phyloP scores from a whole-genome alignment of 2,113 vertebrate genomes.

The Urocitellus parryii region DNA sequence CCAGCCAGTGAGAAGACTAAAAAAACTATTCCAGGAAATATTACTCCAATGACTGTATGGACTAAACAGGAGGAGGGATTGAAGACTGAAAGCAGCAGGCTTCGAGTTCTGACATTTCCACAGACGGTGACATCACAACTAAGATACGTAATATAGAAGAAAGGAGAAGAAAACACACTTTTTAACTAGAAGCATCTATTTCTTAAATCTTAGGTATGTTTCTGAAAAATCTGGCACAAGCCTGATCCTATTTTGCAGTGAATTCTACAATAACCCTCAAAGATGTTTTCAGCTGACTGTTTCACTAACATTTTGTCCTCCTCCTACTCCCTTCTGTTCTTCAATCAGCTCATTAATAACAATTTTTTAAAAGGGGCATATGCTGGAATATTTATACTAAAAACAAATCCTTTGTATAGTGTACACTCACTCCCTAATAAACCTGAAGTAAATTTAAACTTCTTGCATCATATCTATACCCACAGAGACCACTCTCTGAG shows the following conservation, averaged over 20 bases:
- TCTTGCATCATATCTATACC: neutral
- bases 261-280: neutral
- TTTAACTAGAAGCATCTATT: neutral
- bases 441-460: neutral
- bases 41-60: neutral
- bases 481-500: neutral
- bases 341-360: conserved; percentile 14
- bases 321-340: neutral
- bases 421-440: neutral
- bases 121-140: neutral
- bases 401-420: neutral
- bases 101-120: neutral
- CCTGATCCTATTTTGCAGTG: neutral
- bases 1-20: neutral
- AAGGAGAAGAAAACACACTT: neutral
- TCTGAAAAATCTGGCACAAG: neutral
- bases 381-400: neutral
- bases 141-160: neutral
- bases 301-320: neutral
- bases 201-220: neutral
- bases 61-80: neutral
- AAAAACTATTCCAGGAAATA: neutral
- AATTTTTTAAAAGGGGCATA: neutral
- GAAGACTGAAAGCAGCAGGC: neutral
- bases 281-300: neutral